Conservation (phyloP, 2,797 vertebrate species). For the Tinamus major region DNA sequence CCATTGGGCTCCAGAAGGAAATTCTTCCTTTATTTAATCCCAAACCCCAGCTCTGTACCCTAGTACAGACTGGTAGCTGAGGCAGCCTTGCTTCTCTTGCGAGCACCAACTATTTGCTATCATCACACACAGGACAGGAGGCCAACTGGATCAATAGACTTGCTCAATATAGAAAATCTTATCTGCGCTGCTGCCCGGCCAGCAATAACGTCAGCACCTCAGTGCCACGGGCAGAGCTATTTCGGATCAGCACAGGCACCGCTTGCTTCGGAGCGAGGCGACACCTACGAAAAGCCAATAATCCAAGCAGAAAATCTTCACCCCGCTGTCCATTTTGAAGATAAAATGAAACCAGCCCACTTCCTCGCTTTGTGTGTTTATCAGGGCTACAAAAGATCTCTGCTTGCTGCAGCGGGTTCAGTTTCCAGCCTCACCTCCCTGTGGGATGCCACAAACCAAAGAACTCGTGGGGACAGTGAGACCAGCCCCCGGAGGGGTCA, state of each 20-base stretch:
- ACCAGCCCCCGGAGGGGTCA: conserved; percentile 23
- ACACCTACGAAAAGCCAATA: conserved; percentile 31
- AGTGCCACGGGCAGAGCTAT: conserved; percentile 63
- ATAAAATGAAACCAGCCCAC: not conserved
- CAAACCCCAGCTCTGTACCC: not conserved
- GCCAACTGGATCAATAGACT: conserved; percentile 57
- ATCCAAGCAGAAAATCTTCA: not conserved
- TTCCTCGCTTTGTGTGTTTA: not conserved
- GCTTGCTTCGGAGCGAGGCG: not conserved
- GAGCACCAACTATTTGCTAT: not conserved
- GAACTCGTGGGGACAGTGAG: not conserved
- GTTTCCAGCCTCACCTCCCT: not conserved
- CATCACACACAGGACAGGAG: conserved; percentile 46
- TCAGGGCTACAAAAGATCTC: rapidly evolving
- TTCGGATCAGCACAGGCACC: conserved; percentile 29
- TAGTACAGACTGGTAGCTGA: not conserved
- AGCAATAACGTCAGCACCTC: conserved; percentile 53
- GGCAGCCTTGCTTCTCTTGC: not conserved
- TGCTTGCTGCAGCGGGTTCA: not conserved
- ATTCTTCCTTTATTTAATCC: not conserved
- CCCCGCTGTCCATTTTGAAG: not conserved
- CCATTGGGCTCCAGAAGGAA: rapidly evolving
- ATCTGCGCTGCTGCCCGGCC: conserved; percentile 18
- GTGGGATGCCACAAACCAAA: not conserved
- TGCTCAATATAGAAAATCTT: conserved; percentile 65